These are phyloP conservation scores for Metacarcinus magister DNA, from an alignment of 2,888 invertebrate species.

Conservation along the genomic window DNA sequence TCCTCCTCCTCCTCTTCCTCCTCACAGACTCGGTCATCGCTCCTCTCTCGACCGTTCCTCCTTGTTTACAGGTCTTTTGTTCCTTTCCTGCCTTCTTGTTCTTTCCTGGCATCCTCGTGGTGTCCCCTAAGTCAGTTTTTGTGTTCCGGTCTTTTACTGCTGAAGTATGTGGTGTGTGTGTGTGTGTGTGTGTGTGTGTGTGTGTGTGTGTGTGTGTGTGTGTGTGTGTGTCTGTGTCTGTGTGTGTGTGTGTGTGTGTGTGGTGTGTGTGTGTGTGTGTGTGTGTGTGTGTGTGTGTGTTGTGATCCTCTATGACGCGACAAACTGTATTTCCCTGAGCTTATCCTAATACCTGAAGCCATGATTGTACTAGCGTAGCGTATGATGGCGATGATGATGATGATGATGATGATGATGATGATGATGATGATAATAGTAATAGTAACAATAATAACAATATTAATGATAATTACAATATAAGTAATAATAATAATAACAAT, in stretches of 20 bases:
- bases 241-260: no score
- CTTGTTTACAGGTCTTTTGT: conserved; percentile 42
- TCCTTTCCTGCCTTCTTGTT: conserved; percentile 43
- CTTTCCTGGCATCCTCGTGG: not conserved
- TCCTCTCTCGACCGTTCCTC: conserved; percentile 41
- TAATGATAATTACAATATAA: not conserved
- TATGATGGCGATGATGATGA: conserved; percentile 18
- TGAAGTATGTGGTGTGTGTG: conserved; percentile 16
- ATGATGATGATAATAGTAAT: not conserved
- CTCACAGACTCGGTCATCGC: conserved; percentile 16
- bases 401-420: conserved; percentile 22
- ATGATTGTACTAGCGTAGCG: not conserved
- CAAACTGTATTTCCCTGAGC: not conserved
- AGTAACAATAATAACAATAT: not conserved
- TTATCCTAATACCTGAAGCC: not conserved
- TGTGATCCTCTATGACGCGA: not conserved
- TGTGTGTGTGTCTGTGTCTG: conserved; percentile 2
- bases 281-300: not conserved
- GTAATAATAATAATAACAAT: not conserved
- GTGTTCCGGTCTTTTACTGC: not conserved
- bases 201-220: conserved; percentile 5
- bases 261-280: conserved; percentile 35
- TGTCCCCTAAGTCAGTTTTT: not conserved
- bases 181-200: not conserved
- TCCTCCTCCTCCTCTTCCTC: conserved; percentile 38